phyloP scores from a whole-genome alignment of 2,888 invertebrate genomes.

The Augiades crinisus region DNA sequence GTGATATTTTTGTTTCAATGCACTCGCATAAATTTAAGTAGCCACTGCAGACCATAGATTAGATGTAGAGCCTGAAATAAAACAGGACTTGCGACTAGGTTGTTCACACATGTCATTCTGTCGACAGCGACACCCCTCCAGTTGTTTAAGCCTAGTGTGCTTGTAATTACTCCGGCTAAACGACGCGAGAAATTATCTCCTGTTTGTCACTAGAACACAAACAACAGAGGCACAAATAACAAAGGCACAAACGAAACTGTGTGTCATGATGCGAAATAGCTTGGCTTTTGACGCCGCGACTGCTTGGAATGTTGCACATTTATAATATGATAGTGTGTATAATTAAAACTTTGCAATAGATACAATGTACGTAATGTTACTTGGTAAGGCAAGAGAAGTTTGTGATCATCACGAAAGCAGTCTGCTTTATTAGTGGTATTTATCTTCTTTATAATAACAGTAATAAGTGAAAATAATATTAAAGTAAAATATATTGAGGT shows the following conservation, averaged over 20 bases:
- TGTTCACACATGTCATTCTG: background rate
- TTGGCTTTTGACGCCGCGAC: background rate
- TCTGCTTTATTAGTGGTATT: no score
- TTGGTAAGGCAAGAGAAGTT: no score
- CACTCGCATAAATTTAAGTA: background rate
- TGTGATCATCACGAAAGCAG: no score
- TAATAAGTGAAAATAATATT: no score
- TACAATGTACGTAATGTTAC: no score
- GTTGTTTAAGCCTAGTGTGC: conserved; percentile 15
- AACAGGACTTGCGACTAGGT: background rate
- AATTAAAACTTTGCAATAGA: no score
- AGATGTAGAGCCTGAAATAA: background rate
- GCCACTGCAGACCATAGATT: background rate
- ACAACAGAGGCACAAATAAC: no score
- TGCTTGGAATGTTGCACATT: background rate
- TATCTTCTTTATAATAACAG: no score
- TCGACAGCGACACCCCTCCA: conserved; percentile 1
- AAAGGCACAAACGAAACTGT: conserved; percentile 6
- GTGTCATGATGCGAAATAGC: background rate
- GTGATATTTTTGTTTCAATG: background rate
- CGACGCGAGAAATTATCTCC: conserved; percentile 19
- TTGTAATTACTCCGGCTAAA: conserved; percentile 16
- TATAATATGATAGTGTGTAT: background rate
- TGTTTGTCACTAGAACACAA: background rate
- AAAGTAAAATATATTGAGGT: no score